Percentiles rank a stretch among this genome's conserved stretches.
phyloP scores from a whole-genome alignment of 2,113 vertebrate genomes.

The Semnopithecus entellus region DNA sequence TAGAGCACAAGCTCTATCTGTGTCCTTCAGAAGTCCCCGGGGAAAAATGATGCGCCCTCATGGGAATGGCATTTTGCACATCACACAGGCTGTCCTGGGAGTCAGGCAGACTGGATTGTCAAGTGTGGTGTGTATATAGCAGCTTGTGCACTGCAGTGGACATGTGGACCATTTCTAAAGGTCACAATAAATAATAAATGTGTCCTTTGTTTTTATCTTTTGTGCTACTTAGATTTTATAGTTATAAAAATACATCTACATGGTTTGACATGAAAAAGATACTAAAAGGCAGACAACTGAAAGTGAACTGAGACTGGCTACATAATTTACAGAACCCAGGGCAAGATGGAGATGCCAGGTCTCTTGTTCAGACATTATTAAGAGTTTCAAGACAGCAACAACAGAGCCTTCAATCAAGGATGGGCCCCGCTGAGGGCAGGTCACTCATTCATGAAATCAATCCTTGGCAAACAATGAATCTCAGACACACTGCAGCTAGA shows the following conservation, averaged over 20 bases:
- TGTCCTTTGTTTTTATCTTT: background rate
- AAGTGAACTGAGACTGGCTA: background rate
- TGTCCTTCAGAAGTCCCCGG: background rate
- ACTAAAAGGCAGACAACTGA: background rate
- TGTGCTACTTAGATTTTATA: background rate
- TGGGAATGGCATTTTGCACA: rapidly evolving
- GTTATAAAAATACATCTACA: background rate
- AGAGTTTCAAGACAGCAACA: background rate
- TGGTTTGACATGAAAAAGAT: background rate
- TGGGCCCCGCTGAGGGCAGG: no score
- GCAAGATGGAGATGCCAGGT: background rate
- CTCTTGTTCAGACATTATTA: background rate
- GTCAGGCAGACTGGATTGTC: background rate
- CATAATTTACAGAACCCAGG: rapidly evolving
- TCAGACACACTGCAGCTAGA: background rate
- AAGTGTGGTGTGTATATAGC: rapidly evolving
- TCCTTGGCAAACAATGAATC: background rate
- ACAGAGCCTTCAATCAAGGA: background rate
- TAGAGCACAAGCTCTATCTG: background rate
- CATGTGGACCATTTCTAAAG: background rate
- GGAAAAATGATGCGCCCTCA: rapidly evolving
- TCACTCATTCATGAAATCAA: rapidly evolving
- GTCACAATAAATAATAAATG: background rate
- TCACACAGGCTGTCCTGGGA: background rate
- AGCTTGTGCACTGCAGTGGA: rapidly evolving